Conservation (phyloP, 2,888 invertebrate genomes). For the Tribolium freemani region DNA sequence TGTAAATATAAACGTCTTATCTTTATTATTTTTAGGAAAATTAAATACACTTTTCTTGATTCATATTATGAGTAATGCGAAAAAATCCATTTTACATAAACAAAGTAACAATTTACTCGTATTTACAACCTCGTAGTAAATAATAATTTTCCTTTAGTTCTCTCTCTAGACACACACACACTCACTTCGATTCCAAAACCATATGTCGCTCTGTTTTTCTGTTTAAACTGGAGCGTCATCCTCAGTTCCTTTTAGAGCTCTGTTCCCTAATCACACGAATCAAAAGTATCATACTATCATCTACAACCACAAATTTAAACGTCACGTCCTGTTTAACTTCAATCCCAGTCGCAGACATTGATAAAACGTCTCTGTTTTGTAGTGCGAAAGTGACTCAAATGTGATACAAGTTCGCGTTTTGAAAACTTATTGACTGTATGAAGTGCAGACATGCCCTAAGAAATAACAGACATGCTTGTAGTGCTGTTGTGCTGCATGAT, state of each 20-base stretch:
- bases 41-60: no score
- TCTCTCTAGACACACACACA: background rate
- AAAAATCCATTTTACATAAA: no score
- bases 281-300: constrained; percentile 15
- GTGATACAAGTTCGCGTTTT: background rate
- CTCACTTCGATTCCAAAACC: constrained; percentile 1
- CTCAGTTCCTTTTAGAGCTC: constrained; percentile 1
- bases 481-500: constrained; percentile 74
- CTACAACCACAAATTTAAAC: constrained; percentile 47
- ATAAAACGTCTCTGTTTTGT: background rate
- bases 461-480: constrained; percentile 69
- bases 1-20: background rate
- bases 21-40: no score
- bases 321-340: constrained; percentile 54
- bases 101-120: no score
- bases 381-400: background rate
- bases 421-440: constrained; percentile 6
- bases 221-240: constrained; percentile 13
- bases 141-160: no score
- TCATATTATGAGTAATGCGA: no score
- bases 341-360: constrained; percentile 28
- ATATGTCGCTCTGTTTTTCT: constrained; percentile 39
- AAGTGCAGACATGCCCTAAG: constrained; percentile 54
- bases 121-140: no score
- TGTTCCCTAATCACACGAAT: constrained; percentile 8